phyloP scores from a whole-genome alignment of 1,140 invertebrate genomes.

The Asobara japonica region DNA sequence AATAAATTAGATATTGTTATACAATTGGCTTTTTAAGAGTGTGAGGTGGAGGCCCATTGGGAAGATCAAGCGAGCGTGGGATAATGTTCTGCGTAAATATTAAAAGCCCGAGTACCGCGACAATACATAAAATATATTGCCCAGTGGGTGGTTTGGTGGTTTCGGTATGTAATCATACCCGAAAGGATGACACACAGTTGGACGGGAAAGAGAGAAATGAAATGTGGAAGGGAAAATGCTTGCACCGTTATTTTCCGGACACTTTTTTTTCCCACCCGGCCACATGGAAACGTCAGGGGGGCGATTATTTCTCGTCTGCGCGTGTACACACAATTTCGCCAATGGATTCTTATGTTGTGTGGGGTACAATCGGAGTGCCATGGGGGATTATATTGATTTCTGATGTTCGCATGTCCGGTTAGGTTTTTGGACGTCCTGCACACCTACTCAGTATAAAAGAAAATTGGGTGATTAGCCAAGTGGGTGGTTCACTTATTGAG shows the following conservation, averaged over 20 bases:
- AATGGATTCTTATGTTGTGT: constrained; percentile 9
- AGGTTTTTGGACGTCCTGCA: background rate
- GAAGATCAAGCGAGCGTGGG: constrained; percentile 9
- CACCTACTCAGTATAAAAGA: background rate
- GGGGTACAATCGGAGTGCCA: background rate
- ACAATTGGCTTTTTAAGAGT: background rate
- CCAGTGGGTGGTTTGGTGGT: constrained; percentile 5
- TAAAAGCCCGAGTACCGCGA: background rate
- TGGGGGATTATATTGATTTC: constrained; percentile 18
- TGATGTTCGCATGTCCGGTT: background rate
- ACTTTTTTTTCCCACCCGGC: background rate
- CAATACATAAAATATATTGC: background rate
- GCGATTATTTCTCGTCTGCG: constrained; percentile 18
- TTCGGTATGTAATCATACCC: background rate
- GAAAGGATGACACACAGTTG: constrained; percentile 7
- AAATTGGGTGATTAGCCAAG: too few species aligned
- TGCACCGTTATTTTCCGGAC: background rate
- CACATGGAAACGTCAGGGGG: background rate
- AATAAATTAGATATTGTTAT: constrained; percentile 15
- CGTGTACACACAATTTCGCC: constrained; percentile 26
- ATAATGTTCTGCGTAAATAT: constrained; percentile 16
- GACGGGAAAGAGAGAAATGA: background rate
- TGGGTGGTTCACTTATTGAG: too few species aligned
- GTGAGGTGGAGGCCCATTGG: background rate
- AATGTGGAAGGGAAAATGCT: background rate